phyloP scores from a whole-genome alignment of 2,113 vertebrate species.

The Gasterosteus aculeatus region DNA sequence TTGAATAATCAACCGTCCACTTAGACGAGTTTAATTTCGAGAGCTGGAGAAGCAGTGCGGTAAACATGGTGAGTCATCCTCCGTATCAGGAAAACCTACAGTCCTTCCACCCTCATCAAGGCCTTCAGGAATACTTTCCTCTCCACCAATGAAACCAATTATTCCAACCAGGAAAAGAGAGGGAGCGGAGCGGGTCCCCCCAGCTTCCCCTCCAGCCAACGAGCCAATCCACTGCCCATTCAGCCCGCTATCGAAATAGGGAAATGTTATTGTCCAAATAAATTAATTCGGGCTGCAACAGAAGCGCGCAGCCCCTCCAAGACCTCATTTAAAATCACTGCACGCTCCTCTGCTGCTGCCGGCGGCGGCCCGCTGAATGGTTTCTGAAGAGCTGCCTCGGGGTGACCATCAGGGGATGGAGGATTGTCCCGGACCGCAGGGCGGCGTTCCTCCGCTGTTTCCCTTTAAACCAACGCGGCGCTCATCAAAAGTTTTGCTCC shows the following conservation, averaged over 20 bases:
- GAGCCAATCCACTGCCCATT: constrained; percentile 43
- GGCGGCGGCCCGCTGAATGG: background rate
- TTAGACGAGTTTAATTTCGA: constrained; percentile 30
- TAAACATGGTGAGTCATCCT: constrained; percentile 52
- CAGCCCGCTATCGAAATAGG: constrained; percentile 33
- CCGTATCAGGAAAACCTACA: constrained; percentile 17
- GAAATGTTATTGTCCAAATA: constrained; percentile 66
- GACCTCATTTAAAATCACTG: constrained; percentile 49
- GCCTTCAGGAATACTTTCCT: constrained; percentile 57
- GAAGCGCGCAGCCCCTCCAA: constrained; percentile 18
- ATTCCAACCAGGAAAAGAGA: constrained; percentile 42
- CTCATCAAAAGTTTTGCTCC: too few species aligned
- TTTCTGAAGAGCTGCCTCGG: constrained; percentile 52
- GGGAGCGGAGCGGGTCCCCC: background rate
- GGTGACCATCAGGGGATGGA: constrained; percentile 38
- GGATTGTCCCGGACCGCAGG: constrained; percentile 40
- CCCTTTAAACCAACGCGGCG: background rate
- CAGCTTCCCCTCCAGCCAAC: constrained; percentile 31
- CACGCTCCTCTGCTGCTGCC: constrained; percentile 29
- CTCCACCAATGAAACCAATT: constrained; percentile 57
- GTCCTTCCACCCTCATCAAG: constrained; percentile 16
- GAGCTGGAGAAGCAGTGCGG: constrained; percentile 17
- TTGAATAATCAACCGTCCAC: constrained; percentile 41
- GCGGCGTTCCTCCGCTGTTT: constrained; percentile 31
- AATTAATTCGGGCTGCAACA: constrained; percentile 49